Evolutionary conservation across 2,797 vertebrate species (phyloP), one percentile per base, ranked within the genome.

Genomic region (Staurois parvus): DNA sequence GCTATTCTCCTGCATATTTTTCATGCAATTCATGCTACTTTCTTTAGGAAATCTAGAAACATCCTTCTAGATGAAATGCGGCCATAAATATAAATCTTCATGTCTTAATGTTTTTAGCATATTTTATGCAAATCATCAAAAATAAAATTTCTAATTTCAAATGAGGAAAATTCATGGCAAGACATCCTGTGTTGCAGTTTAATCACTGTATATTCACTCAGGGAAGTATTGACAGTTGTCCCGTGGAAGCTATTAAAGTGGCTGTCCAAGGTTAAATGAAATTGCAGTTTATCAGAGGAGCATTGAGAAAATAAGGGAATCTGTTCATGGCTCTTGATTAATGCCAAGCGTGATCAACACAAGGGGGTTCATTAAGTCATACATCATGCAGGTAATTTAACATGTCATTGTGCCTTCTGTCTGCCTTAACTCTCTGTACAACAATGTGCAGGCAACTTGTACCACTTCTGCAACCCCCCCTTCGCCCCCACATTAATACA

Each of bases 221-320:
- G 85, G 79, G 94, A 97, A 96, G 96, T 99, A 99, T 99, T 96
- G 98, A 99, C 98, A 98, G 97, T 99, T 97, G 97, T 99, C 97
- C 97, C 95, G 96, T 96, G 96, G 96, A 98, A 97, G 97, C 98
- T 97, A 98, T 99, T 99, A 98, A 98, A 97, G 96, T 97, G 97
- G 96, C 97, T 98, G 97, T 99, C 97, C 98, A 99, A 99, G 98
- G 98, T 99, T 98, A 99, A 99, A 99, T 99, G 97, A 99, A 99
- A 99, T 99, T 98, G 98, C 98, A 98, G 97, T 99, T 99, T 98
- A 99, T 99, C 98, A 99, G 96, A 95, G 96, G 95, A 96, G 96
- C 98, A 97, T 98, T 98, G 97, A 98, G 97, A 96, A 98, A 99
- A 99, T 98, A 99, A 98, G 97, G 94, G 96, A 99, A 99, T 97